Evolutionary conservation across 2,888 invertebrate species (phyloP).

Genomic region (Oegoconia quadripuncta): DNA sequence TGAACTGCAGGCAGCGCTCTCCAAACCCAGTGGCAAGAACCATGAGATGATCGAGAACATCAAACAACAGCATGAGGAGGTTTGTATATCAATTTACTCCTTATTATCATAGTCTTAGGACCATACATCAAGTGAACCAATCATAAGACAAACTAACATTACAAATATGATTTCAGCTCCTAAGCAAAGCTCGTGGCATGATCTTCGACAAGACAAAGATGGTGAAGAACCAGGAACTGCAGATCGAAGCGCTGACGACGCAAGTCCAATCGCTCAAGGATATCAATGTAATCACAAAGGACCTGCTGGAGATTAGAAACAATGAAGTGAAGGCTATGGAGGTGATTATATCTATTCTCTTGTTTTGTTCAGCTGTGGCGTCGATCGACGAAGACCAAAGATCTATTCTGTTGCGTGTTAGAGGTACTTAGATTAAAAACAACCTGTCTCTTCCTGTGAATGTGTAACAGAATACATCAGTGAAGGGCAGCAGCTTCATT

Average conservation of each 20-base stretch:
- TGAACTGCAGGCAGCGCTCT: conserved; percentile 64
- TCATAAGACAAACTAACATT: background rate
- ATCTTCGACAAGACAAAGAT: conserved; percentile 88
- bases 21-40: conserved; percentile 67
- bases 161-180: conserved; percentile 76
- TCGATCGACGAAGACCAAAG: background rate
- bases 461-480: too few relatives aligned
- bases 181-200: conserved; percentile 83
- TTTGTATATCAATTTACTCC: conserved; percentile 22
- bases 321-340: conserved; percentile 88
- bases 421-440: too few relatives aligned
- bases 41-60: conserved; percentile 74
- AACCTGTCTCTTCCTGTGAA: too few relatives aligned
- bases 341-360: too few relatives aligned
- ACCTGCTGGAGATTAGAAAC: conserved; percentile 87
- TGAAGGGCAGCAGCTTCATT: too few relatives aligned
- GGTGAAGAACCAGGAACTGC: conserved; percentile 88
- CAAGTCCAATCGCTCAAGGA: conserved; percentile 89
- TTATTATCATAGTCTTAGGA: too few relatives aligned
- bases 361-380: background rate
- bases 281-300: conserved; percentile 89
- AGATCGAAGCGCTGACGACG: conserved; percentile 84
- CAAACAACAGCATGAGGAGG: conserved; percentile 73
- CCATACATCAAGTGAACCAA: background rate
- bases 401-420: too few relatives aligned